These are phyloP conservation scores for Drosophila hawaiiensis DNA, from an alignment of 2,888 invertebrate genomes.

Conservation along the genomic window DNA sequence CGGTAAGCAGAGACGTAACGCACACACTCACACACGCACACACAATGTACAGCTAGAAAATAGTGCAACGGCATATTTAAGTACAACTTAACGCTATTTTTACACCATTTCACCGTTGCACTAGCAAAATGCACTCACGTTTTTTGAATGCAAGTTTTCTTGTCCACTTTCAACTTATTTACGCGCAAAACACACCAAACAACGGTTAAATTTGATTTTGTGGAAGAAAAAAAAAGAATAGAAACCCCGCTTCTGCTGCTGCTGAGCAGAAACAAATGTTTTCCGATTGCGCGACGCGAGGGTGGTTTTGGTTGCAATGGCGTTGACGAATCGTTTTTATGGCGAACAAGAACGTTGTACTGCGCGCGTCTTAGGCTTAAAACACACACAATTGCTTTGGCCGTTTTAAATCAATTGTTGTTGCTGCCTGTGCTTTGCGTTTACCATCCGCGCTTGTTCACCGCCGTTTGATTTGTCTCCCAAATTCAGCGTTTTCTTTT, in stretches of 20 bases:
- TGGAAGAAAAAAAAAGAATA: conserved; percentile 6
- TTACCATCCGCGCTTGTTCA: conserved; percentile 55
- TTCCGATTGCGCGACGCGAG: conserved; percentile 22
- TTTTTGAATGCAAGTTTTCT: conserved; percentile 3
- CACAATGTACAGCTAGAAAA: conserved; percentile 60
- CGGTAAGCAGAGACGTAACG: conserved; percentile 15
- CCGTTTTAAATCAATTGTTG: conserved; percentile 25
- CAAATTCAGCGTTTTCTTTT: conserved; percentile 44
- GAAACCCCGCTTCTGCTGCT: conserved; percentile 13
- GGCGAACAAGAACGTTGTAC: conserved; percentile 30
- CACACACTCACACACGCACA: conserved; percentile 12
- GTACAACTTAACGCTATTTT: conserved; percentile 26
- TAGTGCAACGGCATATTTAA: conserved; percentile 52
- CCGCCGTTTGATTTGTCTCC: conserved; percentile 50
- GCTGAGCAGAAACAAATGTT: conserved; percentile 34
- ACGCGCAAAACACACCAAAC: conserved; percentile 49
- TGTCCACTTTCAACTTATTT: conserved; percentile 15
- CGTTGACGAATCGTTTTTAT: conserved; percentile 16
- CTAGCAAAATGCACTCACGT: conserved; percentile 33
- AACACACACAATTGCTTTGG: conserved; percentile 15
- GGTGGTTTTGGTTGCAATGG: conserved; percentile 30
- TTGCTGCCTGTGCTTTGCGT: conserved; percentile 30
- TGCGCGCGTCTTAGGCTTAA: conserved; percentile 15
- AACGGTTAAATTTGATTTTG: conserved; percentile 64
- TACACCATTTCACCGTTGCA: conserved; percentile 16